A percentile compares a stretch with the other conserved stretches of the same genome.
phyloP scores from a whole-genome alignment of 2,113 vertebrate species.

The Agapornis roseicollis region DNA sequence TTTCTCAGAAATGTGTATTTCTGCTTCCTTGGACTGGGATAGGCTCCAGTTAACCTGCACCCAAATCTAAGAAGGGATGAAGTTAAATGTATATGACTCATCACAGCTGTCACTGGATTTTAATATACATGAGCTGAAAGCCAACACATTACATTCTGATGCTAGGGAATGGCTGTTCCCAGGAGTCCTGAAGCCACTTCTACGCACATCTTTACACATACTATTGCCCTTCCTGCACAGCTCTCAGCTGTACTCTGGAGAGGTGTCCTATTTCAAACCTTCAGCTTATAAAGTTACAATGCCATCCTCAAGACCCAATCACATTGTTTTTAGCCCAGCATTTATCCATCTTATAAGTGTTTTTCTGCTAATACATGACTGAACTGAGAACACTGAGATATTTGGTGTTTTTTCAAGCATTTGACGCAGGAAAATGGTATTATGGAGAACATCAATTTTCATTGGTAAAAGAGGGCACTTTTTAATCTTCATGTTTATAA shows the following conservation, averaged over 20 bases:
- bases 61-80: neutral
- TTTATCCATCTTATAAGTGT: neutral
- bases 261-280: conserved; percentile 42
- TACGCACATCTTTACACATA: conserved; percentile 41
- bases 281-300: neutral
- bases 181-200: neutral
- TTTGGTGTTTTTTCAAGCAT: neutral
- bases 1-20: neutral
- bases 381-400: neutral
- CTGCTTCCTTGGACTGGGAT: neutral
- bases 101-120: conserved; percentile 11
- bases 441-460: neutral
- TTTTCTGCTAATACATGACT: neutral
- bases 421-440: neutral
- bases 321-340: neutral
- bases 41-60: neutral
- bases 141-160: neutral
- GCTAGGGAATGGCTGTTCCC: conserved; percentile 15
- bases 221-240: neutral
- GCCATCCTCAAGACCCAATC: neutral
- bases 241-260: conserved; percentile 29
- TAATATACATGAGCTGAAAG: conserved; percentile 8
- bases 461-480: neutral
- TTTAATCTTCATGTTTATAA: neutral
- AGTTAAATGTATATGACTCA: neutral